Evolutionary conservation across 2,888 invertebrate species (phyloP), one percentile per base, ranked within the genome.

Genomic region (Ryuthela nishihirai): DNA sequence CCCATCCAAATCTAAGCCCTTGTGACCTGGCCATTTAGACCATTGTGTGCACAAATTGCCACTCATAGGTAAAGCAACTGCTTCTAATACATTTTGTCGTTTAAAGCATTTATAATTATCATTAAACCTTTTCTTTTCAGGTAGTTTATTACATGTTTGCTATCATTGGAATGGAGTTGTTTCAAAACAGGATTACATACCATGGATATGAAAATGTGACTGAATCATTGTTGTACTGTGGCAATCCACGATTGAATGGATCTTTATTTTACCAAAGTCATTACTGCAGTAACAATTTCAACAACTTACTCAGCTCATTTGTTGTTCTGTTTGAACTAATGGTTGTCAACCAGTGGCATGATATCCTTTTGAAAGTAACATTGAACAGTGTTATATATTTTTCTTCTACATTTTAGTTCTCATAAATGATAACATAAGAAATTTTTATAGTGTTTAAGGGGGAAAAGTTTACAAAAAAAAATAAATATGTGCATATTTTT

Each of bases 341-440:
- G 43, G 76, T 78, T n/a, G 78, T 78, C 49, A 78, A 78, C 67
- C 77, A 78, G 65, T 78, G 77, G 78, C 77, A 78, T 70, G 74
- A 68, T 73, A 74, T 73, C 72, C 74, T 74, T 74, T 69, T 49
- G 4, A 25, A n/a, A n/a, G n/a, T n/a, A n/a, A n/a, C n/a, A n/a
- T n/a, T n/a, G n/a, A n/a, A n/a, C n/a, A n/a, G n/a, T n/a, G n/a
- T n/a, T n/a, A n/a, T n/a, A n/a, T n/a, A n/a, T n/a, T n/a, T n/a
- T n/a, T n/a, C n/a, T n/a, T n/a, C n/a, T n/a, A n/a, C n/a, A n/a
- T n/a, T n/a, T n/a, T n/a, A n/a, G n/a, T n/a, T n/a, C n/a, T n/a
- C n/a, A n/a, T n/a, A n/a, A n/a, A n/a, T n/a, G n/a, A n/a, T n/a
- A n/a, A n/a, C n/a, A n/a, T n/a, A n/a, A n/a, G n/a, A n/a, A n/a